Evolutionary conservation across 2,888 invertebrate species (phyloP).

Genomic region (Eupithecia vulgata): DNA sequence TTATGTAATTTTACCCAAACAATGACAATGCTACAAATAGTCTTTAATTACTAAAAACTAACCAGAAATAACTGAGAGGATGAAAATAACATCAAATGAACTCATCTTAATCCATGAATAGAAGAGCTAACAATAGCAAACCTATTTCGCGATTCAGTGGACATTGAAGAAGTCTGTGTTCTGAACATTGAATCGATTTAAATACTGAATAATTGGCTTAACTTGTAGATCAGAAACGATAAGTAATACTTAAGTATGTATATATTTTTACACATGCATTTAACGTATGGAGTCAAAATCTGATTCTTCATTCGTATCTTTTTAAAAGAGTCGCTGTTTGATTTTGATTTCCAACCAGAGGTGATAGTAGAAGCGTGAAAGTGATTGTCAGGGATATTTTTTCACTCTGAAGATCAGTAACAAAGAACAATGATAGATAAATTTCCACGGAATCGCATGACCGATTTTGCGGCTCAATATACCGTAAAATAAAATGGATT

Average conservation of each 20-base stretch:
- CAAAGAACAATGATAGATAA: neutral
- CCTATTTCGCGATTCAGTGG: constrained; percentile 29
- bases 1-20: neutral
- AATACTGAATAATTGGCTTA: neutral
- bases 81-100: neutral
- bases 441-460: neutral
- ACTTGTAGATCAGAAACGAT: neutral
- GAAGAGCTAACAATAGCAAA: neutral
- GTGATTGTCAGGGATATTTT: neutral
- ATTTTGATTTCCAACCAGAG: neutral
- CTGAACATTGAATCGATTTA: neutral
- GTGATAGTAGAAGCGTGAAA: neutral
- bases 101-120: constrained; percentile 23
- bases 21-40: neutral
- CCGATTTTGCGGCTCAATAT: neutral
- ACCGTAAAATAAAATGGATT: neutral
- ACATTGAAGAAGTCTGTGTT: neutral
- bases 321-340: neutral
- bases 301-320: neutral
- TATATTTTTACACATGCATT: neutral
- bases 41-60: neutral
- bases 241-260: neutral
- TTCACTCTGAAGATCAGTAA: neutral
- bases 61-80: neutral
- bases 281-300: neutral